Base-by-base conservation (phyloP, 2,888 invertebrate species). In the Cyrtodaria siliqua region DNA sequence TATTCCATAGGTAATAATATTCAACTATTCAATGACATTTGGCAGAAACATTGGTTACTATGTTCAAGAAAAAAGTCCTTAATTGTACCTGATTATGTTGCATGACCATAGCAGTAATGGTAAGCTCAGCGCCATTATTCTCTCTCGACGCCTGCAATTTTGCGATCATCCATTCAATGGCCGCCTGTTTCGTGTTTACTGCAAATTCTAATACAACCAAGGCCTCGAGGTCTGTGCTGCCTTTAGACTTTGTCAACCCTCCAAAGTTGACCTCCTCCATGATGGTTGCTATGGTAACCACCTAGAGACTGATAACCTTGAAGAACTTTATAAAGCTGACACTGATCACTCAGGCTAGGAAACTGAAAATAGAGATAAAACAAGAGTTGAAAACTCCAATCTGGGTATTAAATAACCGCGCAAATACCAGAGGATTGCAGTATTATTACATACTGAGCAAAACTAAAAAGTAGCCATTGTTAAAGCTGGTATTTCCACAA, bases 161-260 rank as follows among this genome's bases (percentile, higher is more conserved):
- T 1, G 87, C 72, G 26, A 89, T 83, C 66, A 91, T 61, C 92
- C 92, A 92, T 55, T 90, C 87, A 29, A 89, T 83, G 16, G 91
- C 88, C 16, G 87, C 87, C 40, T 76, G 85, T 8, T 86, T 84
- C 0, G 87, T 79, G 47, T 85, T 81, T 4, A 76, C 49, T 6
- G 83, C 79, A 80, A 91, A 90, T 83, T 92, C 91, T 52, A 92
- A 72, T 6, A 92, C 87, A 38, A 91, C 89, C 29, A 88, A 79
- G 8, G 91, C 87, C 44, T 86, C 82, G 74, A 89, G 89, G 2
- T 63, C 55, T 1, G 33, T 61, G 26, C 20, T 33, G 12, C 42
- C 23, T 1, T 2, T 20, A 14, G 16, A 38, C 33, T 12, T 33
- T 18, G 23, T 24, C 18, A 16, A 6, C 38, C 12, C 26, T 52